phyloP scores from a whole-genome alignment of 2,888 invertebrate genomes.

The Steinernema scapterisci region DNA sequence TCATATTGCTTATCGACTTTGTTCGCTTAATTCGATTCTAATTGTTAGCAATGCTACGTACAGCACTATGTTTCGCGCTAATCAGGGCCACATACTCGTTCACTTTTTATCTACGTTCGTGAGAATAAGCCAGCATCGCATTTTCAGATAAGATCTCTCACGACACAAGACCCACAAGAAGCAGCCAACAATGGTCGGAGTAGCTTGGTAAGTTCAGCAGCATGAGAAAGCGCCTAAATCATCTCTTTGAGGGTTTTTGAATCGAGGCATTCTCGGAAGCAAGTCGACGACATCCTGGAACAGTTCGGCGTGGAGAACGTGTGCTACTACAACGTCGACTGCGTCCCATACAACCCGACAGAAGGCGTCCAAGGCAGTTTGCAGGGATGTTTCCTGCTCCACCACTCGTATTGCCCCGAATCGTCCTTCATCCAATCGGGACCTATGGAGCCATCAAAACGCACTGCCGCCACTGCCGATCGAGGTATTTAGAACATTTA shows the following conservation, averaged over 20 bases:
- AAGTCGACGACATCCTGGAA: not conserved
- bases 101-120: too few species aligned
- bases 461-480: conserved; percentile 4
- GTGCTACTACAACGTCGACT: conserved; percentile 42
- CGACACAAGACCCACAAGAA: not conserved
- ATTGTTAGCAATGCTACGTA: too few species aligned
- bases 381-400: conserved; percentile 44
- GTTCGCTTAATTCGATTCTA: too few species aligned
- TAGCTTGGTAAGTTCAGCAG: not conserved
- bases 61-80: too few species aligned
- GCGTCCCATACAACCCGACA: conserved; percentile 43
- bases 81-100: too few species aligned
- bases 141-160: too few species aligned
- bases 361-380: conserved; percentile 39
- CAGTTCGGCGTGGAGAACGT: not conserved
- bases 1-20: too few species aligned
- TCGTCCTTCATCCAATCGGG: conserved; percentile 53
- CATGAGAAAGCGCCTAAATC: not conserved
- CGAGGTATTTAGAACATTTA: not conserved
- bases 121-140: too few species aligned
- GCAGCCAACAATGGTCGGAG: conserved; percentile 1
- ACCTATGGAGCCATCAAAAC: conserved; percentile 3
- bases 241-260: conserved; percentile 6
- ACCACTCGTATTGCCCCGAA: conserved; percentile 61
- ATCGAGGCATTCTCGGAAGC: not conserved